These are phyloP conservation scores for Leptinotarsa juncta DNA, from an alignment of 2,888 invertebrate genomes.

Conservation along the genomic window DNA sequence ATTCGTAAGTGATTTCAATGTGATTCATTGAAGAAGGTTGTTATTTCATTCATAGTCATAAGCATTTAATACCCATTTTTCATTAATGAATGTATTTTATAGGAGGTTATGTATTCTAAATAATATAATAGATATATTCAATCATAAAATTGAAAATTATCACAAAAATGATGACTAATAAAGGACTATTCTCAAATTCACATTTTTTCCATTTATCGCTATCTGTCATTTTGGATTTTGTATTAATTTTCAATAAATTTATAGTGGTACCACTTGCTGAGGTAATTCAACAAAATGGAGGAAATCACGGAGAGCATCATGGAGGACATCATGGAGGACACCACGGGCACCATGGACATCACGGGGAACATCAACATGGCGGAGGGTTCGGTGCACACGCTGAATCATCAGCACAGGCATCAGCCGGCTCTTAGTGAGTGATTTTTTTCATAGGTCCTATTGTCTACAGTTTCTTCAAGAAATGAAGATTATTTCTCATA, in stretches of 20 bases:
- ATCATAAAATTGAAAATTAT: too few species aligned
- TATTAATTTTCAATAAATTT: background rate
- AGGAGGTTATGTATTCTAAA: too few species aligned
- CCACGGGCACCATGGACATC: background rate
- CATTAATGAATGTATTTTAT: too few species aligned
- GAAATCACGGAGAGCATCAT: background rate
- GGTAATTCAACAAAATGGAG: background rate
- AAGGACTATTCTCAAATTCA: too few species aligned
- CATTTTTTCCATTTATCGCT: background rate
- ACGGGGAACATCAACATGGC: background rate
- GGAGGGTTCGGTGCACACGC: background rate
- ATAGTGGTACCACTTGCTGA: background rate
- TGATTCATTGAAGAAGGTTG: too few species aligned
- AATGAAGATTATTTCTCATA: too few species aligned
- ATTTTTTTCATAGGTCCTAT: too few species aligned
- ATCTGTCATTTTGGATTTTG: background rate
- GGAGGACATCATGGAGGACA: slow-evolving; percentile 14
- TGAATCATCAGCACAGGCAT: background rate
- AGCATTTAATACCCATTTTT: too few species aligned
- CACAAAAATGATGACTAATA: too few species aligned
- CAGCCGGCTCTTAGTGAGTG: background rate
- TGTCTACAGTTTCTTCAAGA: too few species aligned
- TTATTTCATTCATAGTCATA: too few species aligned
- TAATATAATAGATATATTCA: too few species aligned
- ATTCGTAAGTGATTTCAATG: background rate